Evolutionary conservation across 2,888 invertebrate genomes (phyloP).

Genomic region (Hirtodrosophila trivittata): DNA sequence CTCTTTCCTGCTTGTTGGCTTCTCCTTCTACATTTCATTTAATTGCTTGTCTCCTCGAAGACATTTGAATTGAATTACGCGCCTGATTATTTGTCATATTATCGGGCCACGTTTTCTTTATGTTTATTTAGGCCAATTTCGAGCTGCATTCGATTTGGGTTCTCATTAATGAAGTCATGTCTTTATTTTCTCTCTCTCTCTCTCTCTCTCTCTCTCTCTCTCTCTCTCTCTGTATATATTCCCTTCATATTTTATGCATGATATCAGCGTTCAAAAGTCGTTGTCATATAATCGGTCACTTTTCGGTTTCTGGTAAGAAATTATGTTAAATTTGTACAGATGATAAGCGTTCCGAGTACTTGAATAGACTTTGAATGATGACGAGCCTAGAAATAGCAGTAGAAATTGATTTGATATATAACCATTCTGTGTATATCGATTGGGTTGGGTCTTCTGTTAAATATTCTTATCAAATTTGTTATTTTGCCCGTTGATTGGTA

Average conservation of each 20-base stretch:
- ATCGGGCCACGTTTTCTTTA: conserved; percentile 43
- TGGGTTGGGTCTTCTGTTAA: conserved; percentile 7
- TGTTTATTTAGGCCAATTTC: conserved; percentile 67
- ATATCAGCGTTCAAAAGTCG: conserved; percentile 36
- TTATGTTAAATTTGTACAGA: conserved; percentile 52
- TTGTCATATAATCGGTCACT: conserved; percentile 53
- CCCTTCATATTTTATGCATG: conserved; percentile 52
- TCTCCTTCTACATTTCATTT: conserved; percentile 33
- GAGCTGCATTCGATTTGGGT: not conserved
- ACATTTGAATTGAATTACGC: conserved; percentile 75
- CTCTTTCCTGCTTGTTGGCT: not conserved
- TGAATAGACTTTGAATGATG: conserved; percentile 42
- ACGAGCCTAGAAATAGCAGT: conserved; percentile 15
- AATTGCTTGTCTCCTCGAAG: conserved; percentile 66
- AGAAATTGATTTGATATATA: conserved; percentile 4
- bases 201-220: too few relatives aligned
- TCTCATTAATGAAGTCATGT: too few relatives aligned
- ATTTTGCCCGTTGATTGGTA: conserved; percentile 36
- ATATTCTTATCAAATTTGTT: conserved; percentile 44
- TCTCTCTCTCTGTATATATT: conserved; percentile 37
- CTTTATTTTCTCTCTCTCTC: conserved; percentile 2
- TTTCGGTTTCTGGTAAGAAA: conserved; percentile 21
- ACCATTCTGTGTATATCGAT: conserved; percentile 24
- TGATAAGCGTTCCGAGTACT: conserved; percentile 21
- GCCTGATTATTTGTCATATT: conserved; percentile 57